phyloP scores from a whole-genome alignment of 2,888 invertebrate genomes.

The Crematogaster levior region DNA sequence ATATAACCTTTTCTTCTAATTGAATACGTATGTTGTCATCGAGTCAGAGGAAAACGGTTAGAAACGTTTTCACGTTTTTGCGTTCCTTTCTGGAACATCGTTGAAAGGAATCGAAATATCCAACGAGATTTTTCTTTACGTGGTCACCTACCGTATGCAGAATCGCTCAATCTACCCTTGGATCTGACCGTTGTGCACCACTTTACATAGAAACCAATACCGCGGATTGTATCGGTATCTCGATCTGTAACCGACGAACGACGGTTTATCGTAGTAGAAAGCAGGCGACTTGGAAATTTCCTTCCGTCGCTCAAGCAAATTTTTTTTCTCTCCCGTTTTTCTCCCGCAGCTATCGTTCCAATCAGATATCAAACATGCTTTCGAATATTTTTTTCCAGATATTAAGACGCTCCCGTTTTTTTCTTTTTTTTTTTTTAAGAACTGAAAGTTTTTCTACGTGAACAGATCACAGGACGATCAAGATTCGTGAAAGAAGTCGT shows the following conservation, averaged over 20 bases:
- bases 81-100: background rate
- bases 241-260: constrained; percentile 67
- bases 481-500: constrained; percentile 44
- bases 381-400: constrained; percentile 53
- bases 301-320: constrained; percentile 57
- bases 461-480: background rate
- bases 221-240: constrained; percentile 75
- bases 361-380: constrained; percentile 59
- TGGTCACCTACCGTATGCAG: constrained; percentile 65
- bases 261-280: constrained; percentile 57
- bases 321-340: constrained; percentile 33
- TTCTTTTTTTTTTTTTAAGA: background rate
- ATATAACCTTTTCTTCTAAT: background rate
- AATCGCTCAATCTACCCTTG: constrained; percentile 69
- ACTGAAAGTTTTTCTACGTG: constrained; percentile 10
- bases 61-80: constrained; percentile 15
- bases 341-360: constrained; percentile 61
- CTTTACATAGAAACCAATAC: constrained; percentile 59
- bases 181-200: constrained; percentile 68
- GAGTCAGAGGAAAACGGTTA: constrained; percentile 7
- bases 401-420: constrained; percentile 64
- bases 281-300: constrained; percentile 49
- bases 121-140: constrained; percentile 55
- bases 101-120: constrained; percentile 36
- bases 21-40: background rate